Evolutionary conservation across 2,113 vertebrate species (phyloP).

Genomic region (Pangasianodon gigas): DNA sequence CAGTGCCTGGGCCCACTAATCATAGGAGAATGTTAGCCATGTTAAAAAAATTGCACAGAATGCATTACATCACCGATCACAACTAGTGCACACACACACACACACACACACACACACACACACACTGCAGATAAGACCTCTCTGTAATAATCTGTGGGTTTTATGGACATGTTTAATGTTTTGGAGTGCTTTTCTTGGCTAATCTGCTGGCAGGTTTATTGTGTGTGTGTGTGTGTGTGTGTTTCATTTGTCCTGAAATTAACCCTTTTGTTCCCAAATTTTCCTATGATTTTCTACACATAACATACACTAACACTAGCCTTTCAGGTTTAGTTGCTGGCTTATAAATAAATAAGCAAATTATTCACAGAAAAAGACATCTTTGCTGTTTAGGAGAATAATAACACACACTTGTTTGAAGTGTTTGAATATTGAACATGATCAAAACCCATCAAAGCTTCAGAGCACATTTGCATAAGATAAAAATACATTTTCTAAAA

Average conservation of each 20-base stretch:
- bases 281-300: not conserved
- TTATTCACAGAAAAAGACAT: too few species aligned
- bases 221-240: not conserved
- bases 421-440: not conserved
- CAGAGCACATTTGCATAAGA: not conserved
- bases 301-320: not conserved
- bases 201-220: not conserved
- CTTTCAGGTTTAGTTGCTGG: not conserved
- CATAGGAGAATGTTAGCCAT: not conserved
- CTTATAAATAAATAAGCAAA: not conserved
- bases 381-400: not conserved
- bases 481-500: too few species aligned
- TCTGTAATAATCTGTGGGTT: not conserved
- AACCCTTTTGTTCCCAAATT: not conserved
- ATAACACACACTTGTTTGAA: not conserved
- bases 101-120: constrained; percentile 1
- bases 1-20: not conserved
- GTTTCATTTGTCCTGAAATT: not conserved
- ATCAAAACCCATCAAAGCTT: not conserved
- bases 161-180: not conserved
- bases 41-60: not conserved
- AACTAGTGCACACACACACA: not conserved
- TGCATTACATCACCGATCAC: constrained; percentile 19
- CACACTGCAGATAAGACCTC: constrained; percentile 5
- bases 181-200: not conserved